phyloP scores from a whole-genome alignment of 1,140 invertebrate genomes.

The Lasaia peninsularis region DNA sequence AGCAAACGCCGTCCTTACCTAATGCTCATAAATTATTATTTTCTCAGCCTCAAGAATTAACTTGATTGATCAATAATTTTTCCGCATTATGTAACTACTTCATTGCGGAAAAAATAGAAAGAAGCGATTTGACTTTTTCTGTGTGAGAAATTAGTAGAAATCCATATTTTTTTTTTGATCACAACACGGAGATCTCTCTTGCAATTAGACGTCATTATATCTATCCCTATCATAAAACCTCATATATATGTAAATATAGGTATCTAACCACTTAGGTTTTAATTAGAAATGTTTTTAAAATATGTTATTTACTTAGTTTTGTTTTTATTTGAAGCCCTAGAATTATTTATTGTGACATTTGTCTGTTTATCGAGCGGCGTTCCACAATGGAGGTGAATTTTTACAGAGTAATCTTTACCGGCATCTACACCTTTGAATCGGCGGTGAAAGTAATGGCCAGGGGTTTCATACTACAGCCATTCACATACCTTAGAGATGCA shows the following conservation, averaged over 20 bases:
- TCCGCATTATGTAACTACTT: conserved; percentile 29
- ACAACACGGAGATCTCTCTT: conserved; percentile 21
- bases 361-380: conserved; percentile 62
- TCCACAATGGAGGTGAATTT: conserved; percentile 75
- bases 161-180: conserved; percentile 27
- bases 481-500: conserved; percentile 99
- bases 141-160: conserved; percentile 15
- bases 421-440: conserved; percentile 99
- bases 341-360: conserved; percentile 46
- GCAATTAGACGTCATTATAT: conserved; percentile 13
- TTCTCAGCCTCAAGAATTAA: conserved; percentile 14
- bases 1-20: neutral
- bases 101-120: conserved; percentile 24
- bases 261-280: conserved; percentile 40
- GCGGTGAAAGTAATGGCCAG: conserved; percentile 98
- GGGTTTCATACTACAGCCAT: conserved; percentile 98
- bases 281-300: conserved; percentile 35
- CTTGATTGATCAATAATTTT: conserved; percentile 21
- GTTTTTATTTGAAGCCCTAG: conserved; percentile 29
- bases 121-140: conserved; percentile 6
- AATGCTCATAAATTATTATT: neutral
- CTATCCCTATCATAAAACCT: conserved; percentile 11
- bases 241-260: conserved; percentile 8
- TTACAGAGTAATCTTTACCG: conserved; percentile 99
- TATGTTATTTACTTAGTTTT: conserved; percentile 29